Conservation (phyloP, 1,140 invertebrate species). For the Drosophila kepulauana region DNA sequence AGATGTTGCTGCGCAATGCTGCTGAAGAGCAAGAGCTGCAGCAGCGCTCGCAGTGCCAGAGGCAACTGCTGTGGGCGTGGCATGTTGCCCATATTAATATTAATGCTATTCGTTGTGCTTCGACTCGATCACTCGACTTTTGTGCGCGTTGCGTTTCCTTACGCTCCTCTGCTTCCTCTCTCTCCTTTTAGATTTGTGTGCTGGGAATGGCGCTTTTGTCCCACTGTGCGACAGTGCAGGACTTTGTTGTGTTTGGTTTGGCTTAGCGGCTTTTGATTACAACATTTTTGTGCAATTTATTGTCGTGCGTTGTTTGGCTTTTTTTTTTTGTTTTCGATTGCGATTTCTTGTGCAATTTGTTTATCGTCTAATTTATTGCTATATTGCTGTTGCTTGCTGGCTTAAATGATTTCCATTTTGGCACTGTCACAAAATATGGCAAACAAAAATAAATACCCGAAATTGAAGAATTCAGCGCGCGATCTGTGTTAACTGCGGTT, state of each 20-base stretch:
- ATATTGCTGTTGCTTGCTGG: constrained; percentile 31
- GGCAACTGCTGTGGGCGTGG: constrained; percentile 65
- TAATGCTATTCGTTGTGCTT: constrained; percentile 29
- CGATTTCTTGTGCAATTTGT: constrained; percentile 27
- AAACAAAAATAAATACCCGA: constrained; percentile 20
- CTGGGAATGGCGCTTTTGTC: constrained; percentile 36
- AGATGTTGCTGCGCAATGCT: constrained; percentile 63
- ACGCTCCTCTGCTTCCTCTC: neutral
- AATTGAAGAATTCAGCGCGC: neutral
- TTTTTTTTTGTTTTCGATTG: constrained; percentile 20
- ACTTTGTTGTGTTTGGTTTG: constrained; percentile 17
- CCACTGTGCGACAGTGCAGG: constrained; percentile 61
- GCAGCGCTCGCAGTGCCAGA: constrained; percentile 45
- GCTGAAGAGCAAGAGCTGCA: constrained; percentile 66
- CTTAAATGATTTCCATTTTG: constrained; percentile 76
- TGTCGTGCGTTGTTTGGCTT: neutral
- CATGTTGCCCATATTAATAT: constrained; percentile 38
- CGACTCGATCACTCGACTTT: constrained; percentile 4
- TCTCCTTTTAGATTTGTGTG: neutral
- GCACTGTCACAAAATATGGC: constrained; percentile 53
- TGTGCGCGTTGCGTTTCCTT: constrained; percentile 40
- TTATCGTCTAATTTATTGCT: constrained; percentile 20
- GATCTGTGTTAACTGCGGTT: constrained; percentile 18
- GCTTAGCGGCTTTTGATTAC: constrained; percentile 35
- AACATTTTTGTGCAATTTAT: constrained; percentile 70